Conservation (phyloP, 2,888 invertebrate genomes). For the Pecten maximus region DNA sequence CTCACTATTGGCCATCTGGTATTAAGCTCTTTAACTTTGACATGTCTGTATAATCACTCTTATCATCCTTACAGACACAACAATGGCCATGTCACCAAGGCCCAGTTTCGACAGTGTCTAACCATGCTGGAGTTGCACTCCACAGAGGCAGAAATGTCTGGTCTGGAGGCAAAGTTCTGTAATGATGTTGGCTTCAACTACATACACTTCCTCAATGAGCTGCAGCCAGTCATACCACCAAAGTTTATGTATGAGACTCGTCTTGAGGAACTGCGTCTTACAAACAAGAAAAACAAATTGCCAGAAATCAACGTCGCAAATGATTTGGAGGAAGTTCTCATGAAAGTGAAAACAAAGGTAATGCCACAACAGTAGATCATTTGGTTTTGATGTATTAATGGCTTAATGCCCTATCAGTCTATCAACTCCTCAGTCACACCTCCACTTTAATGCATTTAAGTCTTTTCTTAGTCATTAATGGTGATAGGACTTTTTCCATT, state of each 20-base stretch:
- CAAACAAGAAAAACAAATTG: conserved; percentile 72
- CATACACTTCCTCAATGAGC: conserved; percentile 78
- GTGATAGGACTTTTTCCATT: too few species aligned
- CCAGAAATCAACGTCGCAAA: conserved; percentile 71
- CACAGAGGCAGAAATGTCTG: conserved; percentile 78
- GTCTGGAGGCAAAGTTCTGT: conserved; percentile 80
- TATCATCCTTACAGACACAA: conserved; percentile 78
- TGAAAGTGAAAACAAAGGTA: conserved; percentile 82
- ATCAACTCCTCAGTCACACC: too few species aligned
- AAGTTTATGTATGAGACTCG: conserved; percentile 78
- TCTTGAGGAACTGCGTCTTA: conserved; percentile 73
- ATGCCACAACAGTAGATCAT: not conserved
- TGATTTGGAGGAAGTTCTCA: conserved; percentile 79
- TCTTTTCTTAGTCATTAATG: too few species aligned
- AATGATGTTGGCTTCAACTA: conserved; percentile 82
- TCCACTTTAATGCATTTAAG: too few species aligned
- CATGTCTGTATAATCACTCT: not conserved
- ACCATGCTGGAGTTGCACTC: conserved; percentile 79
- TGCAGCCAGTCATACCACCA: conserved; percentile 75
- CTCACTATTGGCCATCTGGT: too few species aligned
- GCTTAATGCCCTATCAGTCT: too few species aligned
- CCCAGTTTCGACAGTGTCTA: conserved; percentile 81
- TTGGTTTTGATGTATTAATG: not conserved
- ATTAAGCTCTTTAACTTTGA: not conserved
- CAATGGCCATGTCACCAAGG: conserved; percentile 80